A percentile compares a stretch with the other conserved stretches of the same genome.
These are phyloP conservation scores for Nothocercus nigrocapillus DNA, from an alignment of 2,113 vertebrate species.

Conservation along the genomic window DNA sequence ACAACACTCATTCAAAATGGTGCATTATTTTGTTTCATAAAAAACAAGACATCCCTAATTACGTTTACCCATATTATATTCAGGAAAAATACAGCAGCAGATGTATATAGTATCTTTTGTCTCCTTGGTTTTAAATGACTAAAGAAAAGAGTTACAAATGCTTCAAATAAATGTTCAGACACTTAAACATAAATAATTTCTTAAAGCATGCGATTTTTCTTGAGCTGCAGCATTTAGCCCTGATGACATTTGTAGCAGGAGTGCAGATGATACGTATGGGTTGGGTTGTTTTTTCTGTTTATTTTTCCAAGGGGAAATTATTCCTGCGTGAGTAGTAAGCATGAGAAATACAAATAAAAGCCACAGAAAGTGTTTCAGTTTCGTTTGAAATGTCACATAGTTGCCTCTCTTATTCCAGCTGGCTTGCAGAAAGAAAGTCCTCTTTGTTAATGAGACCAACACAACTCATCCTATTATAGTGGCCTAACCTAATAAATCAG, in stretches of 20 bases:
- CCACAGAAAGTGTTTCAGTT: not conserved
- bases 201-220: not conserved
- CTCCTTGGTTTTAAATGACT: conserved; percentile 18
- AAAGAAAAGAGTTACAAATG: conserved; percentile 48
- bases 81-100: conserved; percentile 47
- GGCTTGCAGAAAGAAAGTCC: conserved; percentile 38
- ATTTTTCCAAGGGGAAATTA: not conserved
- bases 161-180: conserved; percentile 61
- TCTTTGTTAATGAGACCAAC: conserved; percentile 51
- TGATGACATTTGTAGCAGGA: conserved; percentile 8
- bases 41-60: conserved; percentile 45
- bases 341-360: conserved; percentile 44
- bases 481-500: conserved; percentile 56
- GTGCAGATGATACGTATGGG: not conserved
- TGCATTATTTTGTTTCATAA: conserved; percentile 24
- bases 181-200: conserved; percentile 3
- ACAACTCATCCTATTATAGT: conserved; percentile 32
- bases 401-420: conserved; percentile 59
- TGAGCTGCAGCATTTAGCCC: conserved; percentile 18
- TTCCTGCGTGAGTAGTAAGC: conserved; percentile 9
- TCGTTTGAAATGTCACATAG: conserved; percentile 44
- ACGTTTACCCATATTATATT: conserved; percentile 32
- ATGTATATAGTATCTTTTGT: conserved; percentile 15
- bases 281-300: not conserved
- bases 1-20: conserved; percentile 33